These are phyloP conservation scores for Chirona hameri DNA, from an alignment of 2,888 invertebrate genomes.

Conservation along the genomic window DNA sequence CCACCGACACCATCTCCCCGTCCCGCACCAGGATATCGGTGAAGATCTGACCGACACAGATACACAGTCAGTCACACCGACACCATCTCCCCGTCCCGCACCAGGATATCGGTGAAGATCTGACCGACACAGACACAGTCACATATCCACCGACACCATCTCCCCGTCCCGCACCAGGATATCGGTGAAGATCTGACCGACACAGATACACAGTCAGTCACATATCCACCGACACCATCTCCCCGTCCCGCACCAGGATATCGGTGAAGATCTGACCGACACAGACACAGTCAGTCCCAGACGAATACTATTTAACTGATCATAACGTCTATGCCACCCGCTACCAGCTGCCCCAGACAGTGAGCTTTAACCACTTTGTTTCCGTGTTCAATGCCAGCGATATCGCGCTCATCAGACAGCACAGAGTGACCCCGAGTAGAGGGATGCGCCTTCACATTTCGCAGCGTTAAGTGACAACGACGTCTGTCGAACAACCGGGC, in stretches of 20 bases:
- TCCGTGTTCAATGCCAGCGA: no score
- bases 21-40: slow-evolving; percentile 95
- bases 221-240: slow-evolving; percentile 98
- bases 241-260: slow-evolving; percentile 93
- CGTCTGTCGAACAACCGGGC: no score
- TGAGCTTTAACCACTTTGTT: no score
- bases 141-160: slow-evolving; percentile 96
- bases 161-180: slow-evolving; percentile 96
- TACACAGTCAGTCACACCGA: slow-evolving; percentile 60
- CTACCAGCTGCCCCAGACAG: no score
- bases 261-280: slow-evolving; percentile 76
- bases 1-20: slow-evolving; percentile 98
- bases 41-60: slow-evolving; percentile 61
- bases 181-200: slow-evolving; percentile 77
- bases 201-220: no score
- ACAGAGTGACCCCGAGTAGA: no score
- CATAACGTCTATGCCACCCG: no score
- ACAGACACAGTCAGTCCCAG: no score
- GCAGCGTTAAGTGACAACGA: no score
- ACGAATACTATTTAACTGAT: no score
- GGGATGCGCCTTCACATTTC: no score
- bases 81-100: slow-evolving; percentile 97
- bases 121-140: slow-evolving; percentile 42
- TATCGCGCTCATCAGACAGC: no score
- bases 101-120: slow-evolving; percentile 93